Percentiles rank a stretch among this genome's conserved stretches.
These are phyloP conservation scores for Octopus sinensis DNA, from an alignment of 1,140 invertebrate species.

Conservation along the genomic window DNA sequence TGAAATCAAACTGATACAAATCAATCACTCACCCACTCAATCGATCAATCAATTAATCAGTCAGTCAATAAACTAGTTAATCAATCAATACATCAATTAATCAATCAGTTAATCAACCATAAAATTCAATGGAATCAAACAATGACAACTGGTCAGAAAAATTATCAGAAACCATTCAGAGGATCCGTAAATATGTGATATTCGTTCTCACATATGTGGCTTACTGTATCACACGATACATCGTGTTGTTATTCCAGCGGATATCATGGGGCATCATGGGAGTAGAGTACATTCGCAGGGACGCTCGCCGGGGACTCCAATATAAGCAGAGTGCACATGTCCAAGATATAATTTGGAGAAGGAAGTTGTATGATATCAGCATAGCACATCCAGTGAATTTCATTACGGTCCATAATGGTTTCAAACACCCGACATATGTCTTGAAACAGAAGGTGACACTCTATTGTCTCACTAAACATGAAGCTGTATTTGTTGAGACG, in stretches of 20 bases:
- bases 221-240: conserved; percentile 37
- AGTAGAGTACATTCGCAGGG: conserved; percentile 43
- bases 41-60: no score
- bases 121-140: conserved; percentile 24
- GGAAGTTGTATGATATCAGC: conserved; percentile 39
- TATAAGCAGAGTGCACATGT: conserved; percentile 52
- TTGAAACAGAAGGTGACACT: conserved; percentile 47
- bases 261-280: conserved; percentile 50
- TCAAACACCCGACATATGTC: conserved; percentile 48
- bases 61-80: no score
- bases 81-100: no score
- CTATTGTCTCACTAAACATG: conserved; percentile 44
- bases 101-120: no score
- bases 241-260: conserved; percentile 46
- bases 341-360: conserved; percentile 45
- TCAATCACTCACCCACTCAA: no score
- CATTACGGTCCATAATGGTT: conserved; percentile 47
- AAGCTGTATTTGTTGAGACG: conserved; percentile 47
- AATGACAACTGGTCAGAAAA: conserved; percentile 44
- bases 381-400: conserved; percentile 47
- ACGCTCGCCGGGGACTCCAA: conserved; percentile 43
- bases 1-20: no score
- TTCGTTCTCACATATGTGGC: conserved; percentile 38
- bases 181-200: conserved; percentile 41
- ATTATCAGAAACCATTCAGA: conserved; percentile 44